These are phyloP conservation scores for Buphagus erythrorhynchus DNA, from an alignment of 2,797 vertebrate species.

Conservation along the genomic window DNA sequence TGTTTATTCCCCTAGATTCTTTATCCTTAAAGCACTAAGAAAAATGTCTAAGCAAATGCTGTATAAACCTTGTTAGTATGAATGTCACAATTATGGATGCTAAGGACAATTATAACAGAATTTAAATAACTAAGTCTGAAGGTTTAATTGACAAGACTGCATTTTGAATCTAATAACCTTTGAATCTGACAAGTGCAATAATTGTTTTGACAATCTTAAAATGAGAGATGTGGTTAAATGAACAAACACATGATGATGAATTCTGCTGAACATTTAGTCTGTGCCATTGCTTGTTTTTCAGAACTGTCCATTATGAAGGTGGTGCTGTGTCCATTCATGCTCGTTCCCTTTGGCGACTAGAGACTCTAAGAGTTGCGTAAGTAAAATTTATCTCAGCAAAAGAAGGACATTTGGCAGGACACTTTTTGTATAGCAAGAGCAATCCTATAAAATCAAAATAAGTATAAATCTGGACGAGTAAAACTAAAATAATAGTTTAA, in stretches of 20 bases:
- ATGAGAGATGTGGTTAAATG: not conserved
- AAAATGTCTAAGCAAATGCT: not conserved
- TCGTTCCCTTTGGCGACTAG: conserved; percentile 93
- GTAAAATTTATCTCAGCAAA: conserved; percentile 59
- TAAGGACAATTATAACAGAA: not conserved
- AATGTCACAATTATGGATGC: not conserved
- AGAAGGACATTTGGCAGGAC: not conserved
- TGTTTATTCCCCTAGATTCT: not conserved
- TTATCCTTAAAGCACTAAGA: not conserved
- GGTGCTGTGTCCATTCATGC: conserved; percentile 93
- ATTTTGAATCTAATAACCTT: not conserved
- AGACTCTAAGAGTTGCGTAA: conserved; percentile 94
- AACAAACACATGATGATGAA: not conserved
- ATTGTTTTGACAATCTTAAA: not conserved
- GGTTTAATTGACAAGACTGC: not conserved
- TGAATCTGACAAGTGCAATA: not conserved
- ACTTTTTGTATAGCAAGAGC: not conserved
- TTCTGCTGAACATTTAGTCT: not conserved
- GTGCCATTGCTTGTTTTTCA: conserved; percentile 69
- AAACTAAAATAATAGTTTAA: not conserved
- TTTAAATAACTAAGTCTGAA: not conserved
- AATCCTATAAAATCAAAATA: not conserved
- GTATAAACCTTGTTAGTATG: not conserved
- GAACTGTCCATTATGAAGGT: conserved; percentile 94
- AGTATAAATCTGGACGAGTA: not conserved